These are phyloP conservation scores for Helarctos malayanus DNA, from an alignment of 2,797 vertebrate genomes.

Conservation along the genomic window DNA sequence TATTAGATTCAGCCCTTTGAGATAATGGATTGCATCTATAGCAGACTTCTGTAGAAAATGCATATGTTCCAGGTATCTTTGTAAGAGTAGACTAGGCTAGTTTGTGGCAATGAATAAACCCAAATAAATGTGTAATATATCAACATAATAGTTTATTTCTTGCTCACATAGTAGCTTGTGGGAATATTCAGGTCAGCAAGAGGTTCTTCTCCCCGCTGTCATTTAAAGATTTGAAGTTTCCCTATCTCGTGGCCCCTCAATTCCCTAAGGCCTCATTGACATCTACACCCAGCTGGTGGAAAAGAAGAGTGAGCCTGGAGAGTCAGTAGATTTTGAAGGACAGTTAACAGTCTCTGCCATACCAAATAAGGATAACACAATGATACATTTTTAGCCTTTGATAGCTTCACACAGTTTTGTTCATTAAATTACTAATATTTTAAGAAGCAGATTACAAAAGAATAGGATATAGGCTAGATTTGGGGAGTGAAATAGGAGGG, in stretches of 20 bases:
- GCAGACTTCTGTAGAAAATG: constrained; percentile 24
- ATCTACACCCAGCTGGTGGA: not conserved
- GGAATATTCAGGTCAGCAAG: not conserved
- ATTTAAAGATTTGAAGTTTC: constrained; percentile 44
- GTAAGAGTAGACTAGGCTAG: not conserved
- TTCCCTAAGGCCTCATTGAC: not conserved
- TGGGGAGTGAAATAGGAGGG: not conserved
- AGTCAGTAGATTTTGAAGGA: constrained; percentile 34
- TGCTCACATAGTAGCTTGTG: not conserved
- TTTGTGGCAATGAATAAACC: constrained; percentile 10
- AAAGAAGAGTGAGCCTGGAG: not conserved
- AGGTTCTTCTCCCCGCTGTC: not conserved
- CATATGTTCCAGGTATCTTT: not conserved
- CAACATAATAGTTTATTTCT: constrained; percentile 25
- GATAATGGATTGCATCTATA: not conserved
- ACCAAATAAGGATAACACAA: not conserved
- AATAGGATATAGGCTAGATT: constrained; percentile 23
- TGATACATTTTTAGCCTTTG: constrained; percentile 56
- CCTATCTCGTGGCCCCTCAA: not conserved
- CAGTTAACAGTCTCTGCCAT: not conserved
- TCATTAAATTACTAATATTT: constrained; percentile 60
- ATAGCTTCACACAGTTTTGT: not conserved
- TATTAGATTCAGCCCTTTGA: constrained; percentile 18
- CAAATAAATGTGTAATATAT: not conserved
- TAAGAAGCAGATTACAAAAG: constrained; percentile 60